Evolutionary conservation across 2,113 vertebrate species (phyloP).

Genomic region (Syrrhaptes paradoxus): DNA sequence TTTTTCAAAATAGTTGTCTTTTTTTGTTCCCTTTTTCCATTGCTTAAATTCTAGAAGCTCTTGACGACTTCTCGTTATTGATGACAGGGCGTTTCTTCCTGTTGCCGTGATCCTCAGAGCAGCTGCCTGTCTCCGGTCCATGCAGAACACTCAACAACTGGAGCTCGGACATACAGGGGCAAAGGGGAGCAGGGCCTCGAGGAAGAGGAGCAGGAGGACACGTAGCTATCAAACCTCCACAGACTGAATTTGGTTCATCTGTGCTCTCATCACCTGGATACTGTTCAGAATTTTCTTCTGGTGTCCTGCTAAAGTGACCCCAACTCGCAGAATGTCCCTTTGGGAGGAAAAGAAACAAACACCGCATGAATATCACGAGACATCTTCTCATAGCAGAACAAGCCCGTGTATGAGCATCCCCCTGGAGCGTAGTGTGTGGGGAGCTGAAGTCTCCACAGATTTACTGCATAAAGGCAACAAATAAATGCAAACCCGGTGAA

Average conservation of each 20-base stretch:
- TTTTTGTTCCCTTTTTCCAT: constrained; percentile 63
- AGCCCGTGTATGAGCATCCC: not conserved
- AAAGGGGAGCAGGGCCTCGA: constrained; percentile 66
- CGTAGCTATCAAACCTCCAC: constrained; percentile 89
- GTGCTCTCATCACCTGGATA: constrained; percentile 96
- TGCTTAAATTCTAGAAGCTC: constrained; percentile 56
- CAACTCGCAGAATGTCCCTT: constrained; percentile 93
- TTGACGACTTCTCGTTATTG: constrained; percentile 4
- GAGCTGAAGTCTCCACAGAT: not conserved
- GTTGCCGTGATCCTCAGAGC: constrained; percentile 61
- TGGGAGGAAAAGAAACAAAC: constrained; percentile 50
- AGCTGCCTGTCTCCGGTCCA: constrained; percentile 63
- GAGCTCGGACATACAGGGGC: constrained; percentile 32
- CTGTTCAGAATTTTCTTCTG: constrained; percentile 99
- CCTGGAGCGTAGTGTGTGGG: rapidly evolving
- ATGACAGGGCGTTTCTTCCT: constrained; percentile 54
- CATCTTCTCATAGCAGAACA: not conserved
- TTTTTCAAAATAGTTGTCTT: constrained; percentile 45
- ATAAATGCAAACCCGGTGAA: not conserved
- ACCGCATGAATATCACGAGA: not conserved
- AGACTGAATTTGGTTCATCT: constrained; percentile 98
- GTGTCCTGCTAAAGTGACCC: constrained; percentile 94
- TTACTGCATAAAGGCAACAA: not conserved
- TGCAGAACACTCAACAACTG: constrained; percentile 47
- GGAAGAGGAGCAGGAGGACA: constrained; percentile 51